phyloP scores from a whole-genome alignment of 2,888 invertebrate genomes.

The Papilio elwesi region DNA sequence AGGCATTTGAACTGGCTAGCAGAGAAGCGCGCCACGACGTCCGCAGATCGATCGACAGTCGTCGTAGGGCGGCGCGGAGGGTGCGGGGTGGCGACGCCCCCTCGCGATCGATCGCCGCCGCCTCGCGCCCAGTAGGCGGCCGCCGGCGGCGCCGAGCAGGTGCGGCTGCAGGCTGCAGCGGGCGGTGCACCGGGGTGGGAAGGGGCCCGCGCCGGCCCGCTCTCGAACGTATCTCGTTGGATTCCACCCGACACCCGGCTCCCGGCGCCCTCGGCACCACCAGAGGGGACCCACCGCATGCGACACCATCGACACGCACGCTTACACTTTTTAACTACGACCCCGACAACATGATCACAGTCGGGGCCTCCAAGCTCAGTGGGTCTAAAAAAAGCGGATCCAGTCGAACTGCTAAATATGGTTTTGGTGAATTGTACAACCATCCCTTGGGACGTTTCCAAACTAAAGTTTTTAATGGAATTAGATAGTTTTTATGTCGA shows the following conservation, averaged over 20 bases:
- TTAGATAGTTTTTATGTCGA: slow-evolving; percentile 17
- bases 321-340: slow-evolving; percentile 11
- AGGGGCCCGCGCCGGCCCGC: slow-evolving; percentile 49
- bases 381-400: not conserved
- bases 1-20: not conserved
- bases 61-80: slow-evolving; percentile 61
- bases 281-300: slow-evolving; percentile 10
- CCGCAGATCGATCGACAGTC: slow-evolving; percentile 51
- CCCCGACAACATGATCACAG: slow-evolving; percentile 16
- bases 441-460: not conserved
- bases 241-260: slow-evolving; percentile 38
- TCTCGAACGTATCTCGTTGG: slow-evolving; percentile 42
- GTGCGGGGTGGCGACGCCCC: slow-evolving; percentile 64
- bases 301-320: slow-evolving; percentile 26
- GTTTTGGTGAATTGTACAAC: not conserved
- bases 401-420: slow-evolving; percentile 11
- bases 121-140: slow-evolving; percentile 57
- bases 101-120: slow-evolving; percentile 64
- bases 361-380: not conserved
- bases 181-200: slow-evolving; percentile 53
- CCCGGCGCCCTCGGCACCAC: slow-evolving; percentile 26
- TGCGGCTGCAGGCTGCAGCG: slow-evolving; percentile 45
- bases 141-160: slow-evolving; percentile 50
- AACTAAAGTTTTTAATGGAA: not conserved
- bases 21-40: slow-evolving; percentile 1